Evolutionary conservation across 2,113 vertebrate genomes (phyloP), one percentile per base, ranked within the genome.

Genomic region (Jaculus jaculus): DNA sequence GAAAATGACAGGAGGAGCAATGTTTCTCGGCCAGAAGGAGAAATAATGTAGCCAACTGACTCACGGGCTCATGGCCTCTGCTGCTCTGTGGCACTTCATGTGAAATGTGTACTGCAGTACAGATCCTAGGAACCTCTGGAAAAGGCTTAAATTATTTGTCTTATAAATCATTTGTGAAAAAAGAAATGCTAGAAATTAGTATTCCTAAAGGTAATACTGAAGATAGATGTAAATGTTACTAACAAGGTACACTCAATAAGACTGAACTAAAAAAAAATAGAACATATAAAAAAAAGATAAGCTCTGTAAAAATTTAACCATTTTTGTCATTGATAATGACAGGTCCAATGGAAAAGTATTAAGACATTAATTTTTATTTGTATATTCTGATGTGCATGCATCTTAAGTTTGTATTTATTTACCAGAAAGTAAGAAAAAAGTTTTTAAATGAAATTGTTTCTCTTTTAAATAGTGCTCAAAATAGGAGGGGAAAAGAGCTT

Each of bases 351-450:
- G 89, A 34, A 86, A 80, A 83, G 88, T 23, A 13, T 51, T 60
- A 47, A 92, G 32, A 71, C 89, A 88, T 34, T 54, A 66, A 26
- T 81, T 58, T 92, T 82, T 61, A 1, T 93, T 34, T 32, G 7
- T 95, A 72, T 58, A 71, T 63, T 84, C 26, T 11, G 11, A 42
- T 83, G 21, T 42, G 60, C 13, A 39, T 30, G 65, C 12, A 85
- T 60, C 10, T 89, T 42, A 60, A 91, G 73, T 74, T 93, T 91
- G 26, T 72, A 20, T 37, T 89, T 34, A 54, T 84, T 95, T 93
- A 23, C 77, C n/a, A n/a, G n/a, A n/a, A n/a, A 13, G 13, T 37
- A 78, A 39, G 39, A 68, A 47, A 72, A 83, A 73, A 54, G 28
- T 9, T 78, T 91, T 77, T 37, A 89, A 71, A 69, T 89, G 84